These are phyloP conservation scores for Tortricodes alternella DNA, from an alignment of 2,888 invertebrate genomes.

Conservation along the genomic window DNA sequence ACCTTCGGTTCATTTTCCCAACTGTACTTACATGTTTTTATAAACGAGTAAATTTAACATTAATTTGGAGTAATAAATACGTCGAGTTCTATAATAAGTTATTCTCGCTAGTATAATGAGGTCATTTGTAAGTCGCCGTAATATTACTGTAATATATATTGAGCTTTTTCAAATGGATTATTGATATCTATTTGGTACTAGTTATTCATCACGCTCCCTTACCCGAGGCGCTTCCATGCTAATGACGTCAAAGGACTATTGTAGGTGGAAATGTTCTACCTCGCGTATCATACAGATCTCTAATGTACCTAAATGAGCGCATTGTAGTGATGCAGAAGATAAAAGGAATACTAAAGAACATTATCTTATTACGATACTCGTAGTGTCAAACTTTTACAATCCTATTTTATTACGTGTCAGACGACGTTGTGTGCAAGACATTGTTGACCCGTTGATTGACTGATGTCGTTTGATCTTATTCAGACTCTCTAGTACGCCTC, in stretches of 20 bases:
- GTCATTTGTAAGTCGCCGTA: too few species aligned
- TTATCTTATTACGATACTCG: too few species aligned
- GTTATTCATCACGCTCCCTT: background rate
- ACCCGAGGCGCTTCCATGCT: background rate
- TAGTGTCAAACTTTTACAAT: too few species aligned
- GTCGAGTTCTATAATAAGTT: too few species aligned
- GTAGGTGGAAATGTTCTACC: background rate
- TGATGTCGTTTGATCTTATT: too few species aligned
- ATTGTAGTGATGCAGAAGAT: conserved; percentile 16
- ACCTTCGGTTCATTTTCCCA: too few species aligned
- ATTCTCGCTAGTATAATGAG: too few species aligned
- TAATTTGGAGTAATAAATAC: background rate
- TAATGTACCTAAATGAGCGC: conserved; percentile 22
- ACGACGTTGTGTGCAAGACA: too few species aligned
- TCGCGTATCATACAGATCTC: conserved; percentile 9
- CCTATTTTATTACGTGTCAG: too few species aligned
- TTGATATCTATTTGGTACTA: background rate
- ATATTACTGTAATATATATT: too few species aligned
- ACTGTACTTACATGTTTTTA: background rate
- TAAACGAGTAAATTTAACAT: background rate
- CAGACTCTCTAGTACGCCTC: too few species aligned
- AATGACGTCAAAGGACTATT: conserved; percentile 12
- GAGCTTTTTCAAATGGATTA: background rate
- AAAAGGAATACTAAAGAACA: background rate
- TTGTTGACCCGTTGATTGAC: too few species aligned